Conservation (phyloP, 30 jellyfish, hydroid and myxozoan species). For the Catostylus mosaicus region DNA sequence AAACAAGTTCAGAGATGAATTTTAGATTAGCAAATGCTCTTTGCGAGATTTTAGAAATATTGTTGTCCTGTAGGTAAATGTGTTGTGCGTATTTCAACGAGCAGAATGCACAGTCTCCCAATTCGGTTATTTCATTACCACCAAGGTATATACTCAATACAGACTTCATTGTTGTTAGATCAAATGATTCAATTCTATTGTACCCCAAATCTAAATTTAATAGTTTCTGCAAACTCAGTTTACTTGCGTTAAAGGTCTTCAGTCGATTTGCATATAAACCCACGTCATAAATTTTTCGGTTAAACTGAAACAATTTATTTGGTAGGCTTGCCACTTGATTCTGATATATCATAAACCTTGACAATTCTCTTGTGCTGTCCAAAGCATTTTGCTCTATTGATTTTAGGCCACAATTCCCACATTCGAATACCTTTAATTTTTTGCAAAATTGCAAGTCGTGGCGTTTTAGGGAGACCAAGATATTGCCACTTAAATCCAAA, state of each 20-base stretch:
- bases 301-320: neutral
- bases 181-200: neutral
- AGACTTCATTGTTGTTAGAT: neutral
- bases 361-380: neutral
- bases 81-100: neutral
- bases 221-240: neutral
- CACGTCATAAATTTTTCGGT: neutral
- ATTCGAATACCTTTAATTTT: neutral
- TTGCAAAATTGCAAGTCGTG: neutral
- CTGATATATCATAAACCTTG: neutral
- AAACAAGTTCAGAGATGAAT: neutral
- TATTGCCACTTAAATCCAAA: neutral
- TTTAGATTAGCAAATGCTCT: neutral
- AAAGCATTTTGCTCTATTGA: constrained; percentile 10
- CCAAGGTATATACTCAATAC: neutral
- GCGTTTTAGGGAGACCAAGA: neutral
- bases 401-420: neutral
- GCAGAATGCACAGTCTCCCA: neutral
- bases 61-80: neutral
- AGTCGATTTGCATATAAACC: constrained; percentile 1
- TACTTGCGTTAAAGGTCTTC: neutral
- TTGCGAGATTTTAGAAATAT: neutral
- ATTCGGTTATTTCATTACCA: neutral
- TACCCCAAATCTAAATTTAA: neutral
- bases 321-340: constrained; percentile 7